These are phyloP conservation scores for Piscicola geometra DNA, from an alignment of 2,888 invertebrate species.

Conservation along the genomic window DNA sequence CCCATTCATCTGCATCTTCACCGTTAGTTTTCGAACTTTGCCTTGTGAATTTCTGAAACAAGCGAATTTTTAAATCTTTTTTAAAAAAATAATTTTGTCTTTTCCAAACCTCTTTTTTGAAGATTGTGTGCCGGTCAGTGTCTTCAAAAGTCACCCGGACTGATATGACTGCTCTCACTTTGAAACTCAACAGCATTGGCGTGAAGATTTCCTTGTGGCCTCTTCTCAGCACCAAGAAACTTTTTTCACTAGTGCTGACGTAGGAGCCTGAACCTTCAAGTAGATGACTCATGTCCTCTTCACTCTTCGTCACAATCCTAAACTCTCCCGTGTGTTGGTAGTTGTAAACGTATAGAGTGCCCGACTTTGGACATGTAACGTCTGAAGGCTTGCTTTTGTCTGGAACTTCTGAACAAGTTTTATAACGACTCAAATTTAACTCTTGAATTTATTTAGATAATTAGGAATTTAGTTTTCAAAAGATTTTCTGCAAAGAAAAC, in stretches of 20 bases:
- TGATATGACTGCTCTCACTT: background rate
- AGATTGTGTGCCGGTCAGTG: background rate
- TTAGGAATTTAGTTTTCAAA: too few species aligned
- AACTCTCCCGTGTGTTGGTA: constrained; percentile 12
- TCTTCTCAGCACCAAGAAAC: background rate
- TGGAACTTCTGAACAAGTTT: too few species aligned
- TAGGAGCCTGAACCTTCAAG: constrained; percentile 10
- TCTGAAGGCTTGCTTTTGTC: too few species aligned
- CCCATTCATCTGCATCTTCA: background rate
- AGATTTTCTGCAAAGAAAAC: too few species aligned
- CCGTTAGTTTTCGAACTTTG: background rate
- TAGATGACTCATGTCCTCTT: background rate
- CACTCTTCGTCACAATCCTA: background rate
- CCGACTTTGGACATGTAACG: too few species aligned
- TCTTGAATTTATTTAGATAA: too few species aligned
- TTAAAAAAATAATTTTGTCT: background rate
- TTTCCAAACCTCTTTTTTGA: background rate
- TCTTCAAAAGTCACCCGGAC: background rate
- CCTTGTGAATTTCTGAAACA: background rate
- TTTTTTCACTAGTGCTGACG: background rate
- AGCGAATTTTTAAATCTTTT: background rate
- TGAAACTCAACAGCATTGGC: background rate
- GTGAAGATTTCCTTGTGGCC: background rate
- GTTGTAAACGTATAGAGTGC: constrained; percentile 21
- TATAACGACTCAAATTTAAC: too few species aligned